phyloP scores from a whole-genome alignment of 1,140 invertebrate species.

The Nomia melanderi region DNA sequence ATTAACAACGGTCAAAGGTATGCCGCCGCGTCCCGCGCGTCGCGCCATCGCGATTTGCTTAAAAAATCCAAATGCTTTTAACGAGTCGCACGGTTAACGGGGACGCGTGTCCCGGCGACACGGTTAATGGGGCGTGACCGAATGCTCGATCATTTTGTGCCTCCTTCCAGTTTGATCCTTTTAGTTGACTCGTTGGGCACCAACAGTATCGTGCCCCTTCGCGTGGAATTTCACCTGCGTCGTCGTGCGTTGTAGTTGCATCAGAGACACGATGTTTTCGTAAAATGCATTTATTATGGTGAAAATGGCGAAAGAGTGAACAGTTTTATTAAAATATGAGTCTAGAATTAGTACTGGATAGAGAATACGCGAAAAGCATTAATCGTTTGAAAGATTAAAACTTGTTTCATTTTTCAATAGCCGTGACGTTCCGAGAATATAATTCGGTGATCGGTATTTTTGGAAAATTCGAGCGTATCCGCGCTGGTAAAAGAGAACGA shows the following conservation, averaged over 20 bases:
- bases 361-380: too few species aligned
- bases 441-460: neutral
- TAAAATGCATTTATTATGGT: too few species aligned
- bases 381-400: too few species aligned
- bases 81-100: conserved; percentile 1
- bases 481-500: neutral
- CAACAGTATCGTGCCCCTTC: neutral
- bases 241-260: too few species aligned
- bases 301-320: too few species aligned
- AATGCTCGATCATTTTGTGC: neutral
- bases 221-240: too few species aligned
- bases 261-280: too few species aligned
- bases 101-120: neutral
- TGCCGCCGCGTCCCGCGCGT: neutral
- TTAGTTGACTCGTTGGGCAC: neutral
- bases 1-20: conserved; percentile 34
- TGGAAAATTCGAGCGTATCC: neutral
- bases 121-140: neutral
- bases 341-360: too few species aligned
- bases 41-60: conserved; percentile 9
- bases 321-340: too few species aligned
- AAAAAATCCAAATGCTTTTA: conserved; percentile 7
- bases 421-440: too few species aligned
- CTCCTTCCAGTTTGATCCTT: neutral
- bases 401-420: too few species aligned